Percentiles rank a stretch among this genome's conserved stretches.
phyloP scores from a whole-genome alignment of 2,113 vertebrate species.

The Cochlearius cochlearius region DNA sequence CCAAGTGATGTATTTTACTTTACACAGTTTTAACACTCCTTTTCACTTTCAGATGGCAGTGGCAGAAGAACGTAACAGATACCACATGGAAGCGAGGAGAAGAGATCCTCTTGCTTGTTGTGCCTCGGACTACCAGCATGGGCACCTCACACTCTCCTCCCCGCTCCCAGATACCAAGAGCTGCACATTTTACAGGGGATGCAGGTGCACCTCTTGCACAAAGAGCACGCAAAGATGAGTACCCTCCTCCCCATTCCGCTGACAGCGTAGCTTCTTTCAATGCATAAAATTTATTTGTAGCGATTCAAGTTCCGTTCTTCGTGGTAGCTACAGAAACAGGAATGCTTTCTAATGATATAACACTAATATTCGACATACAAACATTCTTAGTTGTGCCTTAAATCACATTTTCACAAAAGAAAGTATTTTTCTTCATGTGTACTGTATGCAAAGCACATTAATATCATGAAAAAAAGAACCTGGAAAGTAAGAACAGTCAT shows the following conservation, averaged over 20 bases:
- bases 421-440: not conserved
- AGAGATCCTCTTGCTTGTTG: not conserved
- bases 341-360: not conserved
- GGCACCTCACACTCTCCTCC: not conserved
- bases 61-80: not conserved
- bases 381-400: not conserved
- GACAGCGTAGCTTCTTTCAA: not conserved
- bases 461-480: not conserved
- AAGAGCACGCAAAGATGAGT: not conserved
- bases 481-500: not conserved
- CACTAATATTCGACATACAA: not conserved
- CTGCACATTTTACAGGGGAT: not conserved
- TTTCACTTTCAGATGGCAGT: not conserved
- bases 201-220: no score
- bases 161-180: not conserved
- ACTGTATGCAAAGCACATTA: not conserved
- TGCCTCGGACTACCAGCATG: no score
- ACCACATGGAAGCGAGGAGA: not conserved
- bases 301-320: not conserved
- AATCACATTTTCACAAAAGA: not conserved
- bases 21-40: not conserved
- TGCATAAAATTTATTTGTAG: not conserved
- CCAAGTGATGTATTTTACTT: not conserved
- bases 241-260: not conserved
- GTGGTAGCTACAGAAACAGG: not conserved